Evolutionary conservation across 2,888 invertebrate species (phyloP), one percentile per base, ranked within the genome.

Genomic region (Habrosyne pyritoides): DNA sequence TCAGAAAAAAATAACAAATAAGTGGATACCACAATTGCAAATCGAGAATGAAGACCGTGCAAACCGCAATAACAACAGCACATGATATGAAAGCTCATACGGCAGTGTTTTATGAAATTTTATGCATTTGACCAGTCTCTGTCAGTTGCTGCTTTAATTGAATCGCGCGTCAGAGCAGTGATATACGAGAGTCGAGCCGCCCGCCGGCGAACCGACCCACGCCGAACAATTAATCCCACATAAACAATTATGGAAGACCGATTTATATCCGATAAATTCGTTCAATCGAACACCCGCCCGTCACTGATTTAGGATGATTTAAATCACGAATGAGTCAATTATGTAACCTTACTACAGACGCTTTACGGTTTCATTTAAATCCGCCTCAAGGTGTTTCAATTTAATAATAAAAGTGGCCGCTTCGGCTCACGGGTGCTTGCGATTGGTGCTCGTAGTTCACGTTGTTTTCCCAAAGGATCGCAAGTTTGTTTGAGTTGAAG

Each of bases 101-200:
- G 14, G 14, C n/a, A 50, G 50, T 28, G 4, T 28, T 50, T 28
- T 28, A 28, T 28, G 50, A 28, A 18, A 28, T 50, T 18, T 50
- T 50, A 28, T 50, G 28, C 50, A 50, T 50, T 50, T 50, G 50
- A 30, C 18, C 50, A 76, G 75, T 63, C 74, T 69, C 79, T 80
- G 84, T 86, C 86, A 80, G 82, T 77, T 71, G 71, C 66, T 69
- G 72, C 69, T 85, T 84, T 87, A 89, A 90, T 90, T 90, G 87
- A 90, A 90, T 87, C 77, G 75, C 79, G 70, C 80, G 80, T 84
- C 86, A 79, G 73, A 54, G 62, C 71, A 66, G 77, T 87, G 84
- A 89, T 87, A 81, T 87, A 89, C 79, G 84, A 83, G 80, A 77
- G 69, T 60, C 66, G 67, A 68, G 60, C 61, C 67, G 61, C 63